These are phyloP conservation scores for Cepaea hortensis DNA, from an alignment of 2,888 invertebrate species.

Conservation along the genomic window DNA sequence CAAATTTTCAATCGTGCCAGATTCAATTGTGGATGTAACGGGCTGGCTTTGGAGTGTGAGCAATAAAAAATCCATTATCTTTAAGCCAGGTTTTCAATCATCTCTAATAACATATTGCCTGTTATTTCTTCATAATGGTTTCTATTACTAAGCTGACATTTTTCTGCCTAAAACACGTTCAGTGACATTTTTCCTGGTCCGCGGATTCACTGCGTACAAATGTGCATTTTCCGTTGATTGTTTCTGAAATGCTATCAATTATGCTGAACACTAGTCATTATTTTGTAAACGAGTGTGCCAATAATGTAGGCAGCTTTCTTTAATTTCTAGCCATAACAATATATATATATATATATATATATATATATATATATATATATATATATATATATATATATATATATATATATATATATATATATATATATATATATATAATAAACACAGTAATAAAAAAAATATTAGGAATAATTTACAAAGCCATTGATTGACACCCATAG, in stretches of 20 bases:
- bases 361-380: no score
- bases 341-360: no score
- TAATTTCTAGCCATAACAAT: no score
- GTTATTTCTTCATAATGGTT: conserved; percentile 49
- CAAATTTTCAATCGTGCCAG: conserved; percentile 50
- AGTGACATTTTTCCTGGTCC: background rate
- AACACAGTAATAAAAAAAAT: no score
- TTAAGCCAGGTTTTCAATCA: conserved; percentile 46
- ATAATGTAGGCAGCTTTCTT: background rate
- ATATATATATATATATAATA: no score
- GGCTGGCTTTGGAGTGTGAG: conserved; percentile 33
- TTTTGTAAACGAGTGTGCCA: background rate
- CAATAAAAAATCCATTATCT: conserved; percentile 49
- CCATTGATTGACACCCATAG: no score
- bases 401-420: no score
- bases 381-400: no score
- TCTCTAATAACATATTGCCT: conserved; percentile 40
- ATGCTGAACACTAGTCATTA: background rate
- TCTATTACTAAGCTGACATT: conserved; percentile 44
- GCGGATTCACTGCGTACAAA: background rate
- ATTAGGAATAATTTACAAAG: no score
- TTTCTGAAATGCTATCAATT: conserved; percentile 36
- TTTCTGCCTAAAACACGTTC: conserved; percentile 2
- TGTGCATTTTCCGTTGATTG: conserved; percentile 14
- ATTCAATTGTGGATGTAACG: conserved; percentile 44